Evolutionary conservation across 2,888 invertebrate species (phyloP), one percentile per base, ranked within the genome.

Genomic region (Drosophila peninsularis): DNA sequence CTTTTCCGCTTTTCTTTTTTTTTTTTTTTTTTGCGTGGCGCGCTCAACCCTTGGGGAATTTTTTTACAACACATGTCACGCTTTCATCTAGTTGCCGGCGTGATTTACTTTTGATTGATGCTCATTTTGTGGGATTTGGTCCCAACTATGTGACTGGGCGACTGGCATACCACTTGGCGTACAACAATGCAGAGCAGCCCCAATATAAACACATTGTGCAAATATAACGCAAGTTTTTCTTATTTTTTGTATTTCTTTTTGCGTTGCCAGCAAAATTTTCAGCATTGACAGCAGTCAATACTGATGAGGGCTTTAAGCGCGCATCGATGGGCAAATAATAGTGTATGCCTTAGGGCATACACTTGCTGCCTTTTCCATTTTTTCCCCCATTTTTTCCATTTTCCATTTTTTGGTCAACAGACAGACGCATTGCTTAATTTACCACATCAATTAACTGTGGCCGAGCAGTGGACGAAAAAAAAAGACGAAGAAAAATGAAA

Each of bases 41-140:
- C 49, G 37, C 37, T 41, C 37, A 57, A 30, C 57, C 53, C 52
- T 47, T 57, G 53, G 39, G 53, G 39, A 27, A 24, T 53, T 37
- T 27, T 45, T 47, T 45, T 34, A n/a, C 27, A 37, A 56, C 39
- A 71, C 44, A 56, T 66, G 60, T 41, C 56, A 64, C 24, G 55
- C 53, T 57, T 58, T 54, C 62, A 71, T 70, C 70, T 75, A 66
- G 71, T 63, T 71, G 71, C 62, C 61, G 60, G 50, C 75, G 45
- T 62, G 75, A 75, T 75, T 75, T 75, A 75, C 61, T 50, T 58
- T 75, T 75, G 75, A 71, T 75, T 75, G 75, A 75, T 75, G 75
- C 71, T 71, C 67, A 75, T 75, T 75, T 75, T 67, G 75, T 71
- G 54, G 71, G 66, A 75, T 75, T 75, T 75, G 75, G 60, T 14